Evolutionary conservation across 2,113 vertebrate genomes (phyloP).

Genomic region (Rattus norvegicus): DNA sequence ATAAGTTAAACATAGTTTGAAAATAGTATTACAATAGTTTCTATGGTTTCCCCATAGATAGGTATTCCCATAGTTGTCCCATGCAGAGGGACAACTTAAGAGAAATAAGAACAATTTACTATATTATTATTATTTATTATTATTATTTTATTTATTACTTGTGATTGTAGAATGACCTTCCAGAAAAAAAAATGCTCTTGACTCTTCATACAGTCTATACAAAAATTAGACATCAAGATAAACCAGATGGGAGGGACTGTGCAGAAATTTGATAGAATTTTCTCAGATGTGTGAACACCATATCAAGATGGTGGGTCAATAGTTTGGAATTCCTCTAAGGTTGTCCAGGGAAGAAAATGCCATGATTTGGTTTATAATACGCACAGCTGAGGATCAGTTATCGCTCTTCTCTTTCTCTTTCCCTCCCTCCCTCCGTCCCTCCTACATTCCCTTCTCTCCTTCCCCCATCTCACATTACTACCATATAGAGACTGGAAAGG

Average conservation of each 20-base stretch:
- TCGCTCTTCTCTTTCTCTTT: background rate
- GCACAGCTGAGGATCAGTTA: background rate
- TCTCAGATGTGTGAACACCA: background rate
- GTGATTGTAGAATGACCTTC: fast-evolving
- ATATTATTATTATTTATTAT: too few relatives aligned
- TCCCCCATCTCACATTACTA: too few relatives aligned
- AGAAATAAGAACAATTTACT: background rate
- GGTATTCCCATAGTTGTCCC: too few relatives aligned
- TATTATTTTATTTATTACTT: too few relatives aligned
- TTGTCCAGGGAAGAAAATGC: background rate
- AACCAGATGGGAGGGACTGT: background rate
- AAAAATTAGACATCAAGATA: background rate
- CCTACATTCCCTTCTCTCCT: too few relatives aligned
- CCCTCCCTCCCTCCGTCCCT: too few relatives aligned
- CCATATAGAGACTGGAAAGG: background rate
- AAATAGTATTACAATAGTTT: background rate
- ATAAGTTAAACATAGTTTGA: background rate
- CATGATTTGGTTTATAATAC: background rate
- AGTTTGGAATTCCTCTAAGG: background rate
- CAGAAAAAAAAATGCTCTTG: background rate
- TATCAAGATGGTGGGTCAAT: too few relatives aligned
- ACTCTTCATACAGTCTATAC: background rate
- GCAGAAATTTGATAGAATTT: background rate
- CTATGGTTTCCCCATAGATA: background rate
- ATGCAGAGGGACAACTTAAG: background rate